phyloP scores from a whole-genome alignment of 2,888 invertebrate species.

The Archaeoteleia sp. region DNA sequence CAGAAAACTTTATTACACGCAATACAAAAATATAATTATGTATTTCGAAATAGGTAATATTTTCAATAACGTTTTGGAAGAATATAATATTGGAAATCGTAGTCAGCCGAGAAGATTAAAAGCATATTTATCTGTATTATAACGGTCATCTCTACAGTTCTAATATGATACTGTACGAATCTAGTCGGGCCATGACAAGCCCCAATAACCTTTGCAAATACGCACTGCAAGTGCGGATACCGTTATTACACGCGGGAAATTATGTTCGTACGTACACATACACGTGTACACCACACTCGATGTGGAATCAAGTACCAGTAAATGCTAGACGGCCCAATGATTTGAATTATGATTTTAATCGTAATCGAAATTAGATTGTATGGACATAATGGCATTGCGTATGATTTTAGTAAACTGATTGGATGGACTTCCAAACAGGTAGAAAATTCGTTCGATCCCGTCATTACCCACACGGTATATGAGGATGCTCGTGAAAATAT shows the following conservation, averaged over 20 bases:
- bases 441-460: slow-evolving; percentile 34
- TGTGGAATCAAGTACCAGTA: slow-evolving; percentile 43
- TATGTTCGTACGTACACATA: slow-evolving; percentile 31
- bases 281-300: slow-evolving; percentile 17
- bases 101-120: slow-evolving; percentile 39
- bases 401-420: slow-evolving; percentile 34
- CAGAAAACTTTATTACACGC: too few relatives aligned
- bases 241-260: slow-evolving; percentile 46
- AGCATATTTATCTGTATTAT: slow-evolving; percentile 41
- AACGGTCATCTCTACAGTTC: slow-evolving; percentile 34
- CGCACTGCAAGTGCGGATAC: slow-evolving; percentile 35
- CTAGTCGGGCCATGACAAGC: slow-evolving; percentile 31
- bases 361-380: slow-evolving; percentile 47
- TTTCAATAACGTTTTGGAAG: background rate
- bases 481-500: too few relatives aligned
- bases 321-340: slow-evolving; percentile 41
- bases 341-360: slow-evolving; percentile 50
- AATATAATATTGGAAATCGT: slow-evolving; percentile 4
- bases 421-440: slow-evolving; percentile 27
- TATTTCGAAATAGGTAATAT: slow-evolving; percentile 1
- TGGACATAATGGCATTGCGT: slow-evolving; percentile 18
- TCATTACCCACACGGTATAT: slow-evolving; percentile 7
- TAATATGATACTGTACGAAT: slow-evolving; percentile 21
- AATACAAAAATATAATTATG: slow-evolving; percentile 15
- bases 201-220: slow-evolving; percentile 46